Base-by-base conservation (phyloP, 2,797 vertebrate genomes). In the Pygocentrus nattereri region DNA sequence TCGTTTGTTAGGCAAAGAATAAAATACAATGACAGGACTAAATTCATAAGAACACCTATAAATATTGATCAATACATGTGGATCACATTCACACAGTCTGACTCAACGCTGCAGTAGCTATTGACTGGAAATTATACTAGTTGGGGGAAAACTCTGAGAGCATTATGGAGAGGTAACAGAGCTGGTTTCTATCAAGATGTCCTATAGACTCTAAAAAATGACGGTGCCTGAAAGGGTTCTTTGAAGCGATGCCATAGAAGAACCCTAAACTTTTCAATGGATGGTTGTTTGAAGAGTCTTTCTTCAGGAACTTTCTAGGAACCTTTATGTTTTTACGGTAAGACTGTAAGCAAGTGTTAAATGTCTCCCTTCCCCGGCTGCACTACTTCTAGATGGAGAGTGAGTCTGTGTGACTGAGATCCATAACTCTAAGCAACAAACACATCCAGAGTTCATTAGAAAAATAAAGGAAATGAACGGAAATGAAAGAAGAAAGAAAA, bases 41-140 rank as follows among this genome's bases (percentile, higher is more conserved):
- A 95, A 94, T 92, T 91, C 87, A 93, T 93, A 92, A 92, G 90
- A 93, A 95, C 91, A 93, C 90, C 92, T 93, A 92, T 93, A 93
- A 93, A 93, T 93, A 94, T 88, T 87, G 88, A 91, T 92, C 90
- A 93, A 91, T 89, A 94, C 88, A 79, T 67, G 78, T 87, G 90
- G 92, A 88, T 88, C 88, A 88, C 71, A 85, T 90, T 91, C 91
- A 90, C 89, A 92, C 89, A 90, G 90, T 84, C n/a, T 31, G 78
- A 72, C 82, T 84, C 74, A 0, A 49, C 67, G 30, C 38, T 54
- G 54, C 50, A 69, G 52, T 18, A 47, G 58, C 59, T 65, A 31
- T 11, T 52, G 41, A 61, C 30, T 19, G 30, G 23, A 21, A 64
- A 71, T n/a, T 58, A 38, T n/a, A 78, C 38, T 13, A 67, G 27